These are phyloP conservation scores for Epizoanthus fatuus DNA, from an alignment of 92 coral and sea anemone species.

Conservation along the genomic window DNA sequence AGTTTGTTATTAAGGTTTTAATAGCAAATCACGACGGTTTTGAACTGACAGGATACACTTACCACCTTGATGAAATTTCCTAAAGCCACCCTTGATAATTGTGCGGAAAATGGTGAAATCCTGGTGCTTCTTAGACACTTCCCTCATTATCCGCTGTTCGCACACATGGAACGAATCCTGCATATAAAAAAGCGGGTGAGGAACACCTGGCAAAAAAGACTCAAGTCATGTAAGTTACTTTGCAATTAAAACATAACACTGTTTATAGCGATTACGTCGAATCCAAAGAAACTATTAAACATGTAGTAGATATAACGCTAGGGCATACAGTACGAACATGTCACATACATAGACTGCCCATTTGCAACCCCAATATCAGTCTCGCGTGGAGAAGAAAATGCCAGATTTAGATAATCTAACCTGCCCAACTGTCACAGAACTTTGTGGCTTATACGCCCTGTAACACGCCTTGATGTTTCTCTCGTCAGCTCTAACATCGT, in stretches of 20 bases:
- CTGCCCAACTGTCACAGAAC: not conserved
- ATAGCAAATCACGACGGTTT: too few relatives aligned
- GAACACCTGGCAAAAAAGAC: not conserved
- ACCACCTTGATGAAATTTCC: slow-evolving; percentile 10
- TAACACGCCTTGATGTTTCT: slow-evolving; percentile 5
- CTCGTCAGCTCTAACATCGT: not conserved
- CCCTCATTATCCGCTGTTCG: slow-evolving; percentile 1
- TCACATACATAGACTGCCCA: too few relatives aligned
- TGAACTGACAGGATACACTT: not conserved
- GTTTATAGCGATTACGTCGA: not conserved
- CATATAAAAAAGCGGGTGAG: too few relatives aligned
- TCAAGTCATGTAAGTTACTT: not conserved
- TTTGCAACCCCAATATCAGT: not conserved
- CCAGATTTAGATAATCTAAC: not conserved
- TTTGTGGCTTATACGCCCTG: not conserved
- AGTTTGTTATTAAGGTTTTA: too few relatives aligned
- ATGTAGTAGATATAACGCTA: too few relatives aligned
- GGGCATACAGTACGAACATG: too few relatives aligned
- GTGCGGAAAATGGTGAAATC: not conserved
- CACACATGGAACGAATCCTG: slow-evolving; percentile 1
- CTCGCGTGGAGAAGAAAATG: not conserved
- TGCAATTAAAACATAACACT: not conserved
- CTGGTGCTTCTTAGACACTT: slow-evolving; percentile 14
- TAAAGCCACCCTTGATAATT: slow-evolving; percentile 8
- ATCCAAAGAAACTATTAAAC: too few relatives aligned